Percentiles rank a stretch among this genome's conserved stretches.
These are phyloP conservation scores for Phodopus roborovskii DNA, from an alignment of 2,113 vertebrate genomes.

Conservation along the genomic window DNA sequence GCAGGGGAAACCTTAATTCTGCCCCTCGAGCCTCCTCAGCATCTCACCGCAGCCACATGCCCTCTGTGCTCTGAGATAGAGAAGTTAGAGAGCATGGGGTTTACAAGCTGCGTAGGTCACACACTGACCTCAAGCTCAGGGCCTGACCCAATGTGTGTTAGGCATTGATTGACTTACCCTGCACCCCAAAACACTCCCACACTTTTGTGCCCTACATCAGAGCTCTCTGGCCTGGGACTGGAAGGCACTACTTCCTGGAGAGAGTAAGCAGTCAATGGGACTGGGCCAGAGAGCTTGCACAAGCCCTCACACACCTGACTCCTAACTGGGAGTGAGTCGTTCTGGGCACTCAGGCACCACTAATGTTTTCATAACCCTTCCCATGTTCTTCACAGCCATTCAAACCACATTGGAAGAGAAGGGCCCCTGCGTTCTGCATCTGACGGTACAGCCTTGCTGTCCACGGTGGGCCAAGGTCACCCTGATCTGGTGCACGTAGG, in stretches of 20 bases:
- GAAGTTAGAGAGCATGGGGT: background rate
- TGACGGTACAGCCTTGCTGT: background rate
- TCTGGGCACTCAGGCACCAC: rapidly evolving
- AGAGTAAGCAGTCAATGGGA: background rate
- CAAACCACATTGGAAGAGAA: too few relatives aligned
- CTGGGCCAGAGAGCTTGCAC: background rate
- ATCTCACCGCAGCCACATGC: rapidly evolving
- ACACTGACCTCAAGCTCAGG: too few relatives aligned
- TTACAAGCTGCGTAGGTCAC: rapidly evolving
- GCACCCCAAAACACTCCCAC: background rate
- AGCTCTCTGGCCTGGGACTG: background rate
- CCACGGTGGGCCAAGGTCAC: background rate
- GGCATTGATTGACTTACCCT: background rate
- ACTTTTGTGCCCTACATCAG: background rate
- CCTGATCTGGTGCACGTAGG: rapidly evolving
- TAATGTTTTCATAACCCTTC: rapidly evolving
- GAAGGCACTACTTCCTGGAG: background rate
- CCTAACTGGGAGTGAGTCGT: background rate
- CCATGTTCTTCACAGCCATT: background rate
- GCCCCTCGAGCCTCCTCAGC: rapidly evolving
- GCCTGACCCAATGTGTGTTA: background rate
- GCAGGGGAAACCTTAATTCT: rapidly evolving
- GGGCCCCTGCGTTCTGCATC: rapidly evolving
- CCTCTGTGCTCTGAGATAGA: background rate
- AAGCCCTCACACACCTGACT: background rate